Evolutionary conservation across 2,797 vertebrate species (phyloP), one percentile per base, ranked within the genome.

Genomic region (Ficedula albicollis): DNA sequence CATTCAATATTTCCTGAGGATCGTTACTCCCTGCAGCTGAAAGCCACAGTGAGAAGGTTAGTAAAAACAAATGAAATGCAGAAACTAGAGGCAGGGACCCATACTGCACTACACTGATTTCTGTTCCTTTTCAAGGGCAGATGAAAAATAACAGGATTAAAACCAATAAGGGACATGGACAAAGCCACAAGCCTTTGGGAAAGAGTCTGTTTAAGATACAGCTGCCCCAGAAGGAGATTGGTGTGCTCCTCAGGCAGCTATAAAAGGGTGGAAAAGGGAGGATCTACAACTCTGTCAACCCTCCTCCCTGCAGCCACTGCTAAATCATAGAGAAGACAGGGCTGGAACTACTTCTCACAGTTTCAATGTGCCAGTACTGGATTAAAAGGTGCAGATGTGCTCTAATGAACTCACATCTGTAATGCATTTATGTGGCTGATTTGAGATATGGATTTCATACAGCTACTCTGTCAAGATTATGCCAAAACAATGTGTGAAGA

Each of bases 351-450:
- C 62, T 93, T 87, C 70, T 80, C 84, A 77, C 1, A 14, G 46
- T 41, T 93, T 78, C 55, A 27, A 21, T 10, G 36, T 89, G 56
- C 76, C 75, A 96, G 77, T 48, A 70, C n/a, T 54, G 75, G 64
- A 90, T 92, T 97, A 89, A 93, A 96, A 94, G 78, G 88, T 92
- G 68, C 87, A 95, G 91, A 95, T 95, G 87, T 87, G 62, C 86
- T 92, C 66, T 87, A 93, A 90, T 87, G 85, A 82, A 10, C 70
- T 78, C 81, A 93, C 96, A 95, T 96, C 95, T 94, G 95, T 74
- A 87, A 87, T 49, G 34, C 78, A 93, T 95, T 93, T 96, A 78
- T 94, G 76, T 81, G 73, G 34, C 79, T 86, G 58, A 83, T 91
- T 85, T 0, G 5, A 91, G 93, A 94, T 85, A 81, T 8, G 66